A percentile compares a stretch with the other conserved stretches of the same genome.
These are phyloP conservation scores for Xanthostigma xanthostigma DNA, from an alignment of 2,888 invertebrate genomes.

Conservation along the genomic window DNA sequence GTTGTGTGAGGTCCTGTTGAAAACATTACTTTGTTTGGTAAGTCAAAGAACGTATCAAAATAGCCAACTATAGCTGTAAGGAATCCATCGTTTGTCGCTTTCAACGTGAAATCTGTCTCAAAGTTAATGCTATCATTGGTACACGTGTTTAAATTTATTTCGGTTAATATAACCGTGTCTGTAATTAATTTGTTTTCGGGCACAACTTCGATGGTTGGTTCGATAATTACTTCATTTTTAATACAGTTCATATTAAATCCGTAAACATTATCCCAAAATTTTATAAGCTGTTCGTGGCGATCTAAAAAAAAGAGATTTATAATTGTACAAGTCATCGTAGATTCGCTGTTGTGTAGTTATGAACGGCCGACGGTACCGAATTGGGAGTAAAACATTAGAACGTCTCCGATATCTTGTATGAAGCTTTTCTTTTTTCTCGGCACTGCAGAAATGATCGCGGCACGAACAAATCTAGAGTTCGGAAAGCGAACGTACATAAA, in stretches of 20 bases:
- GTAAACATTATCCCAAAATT: constrained; percentile 87
- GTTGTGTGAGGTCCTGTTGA: constrained; percentile 62
- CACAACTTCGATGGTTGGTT: constrained; percentile 55
- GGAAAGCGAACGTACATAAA: no score
- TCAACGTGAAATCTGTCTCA: constrained; percentile 49
- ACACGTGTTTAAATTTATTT: constrained; percentile 64
- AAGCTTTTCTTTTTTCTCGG: neutral
- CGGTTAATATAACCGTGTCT: constrained; percentile 44
- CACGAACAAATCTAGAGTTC: no score
- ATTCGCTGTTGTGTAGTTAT: no score
- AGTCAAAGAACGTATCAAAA: constrained; percentile 78
- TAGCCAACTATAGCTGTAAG: constrained; percentile 78
- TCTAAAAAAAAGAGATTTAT: constrained; percentile 28
- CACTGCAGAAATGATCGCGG: neutral
- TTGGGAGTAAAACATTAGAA: no score
- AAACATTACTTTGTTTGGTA: constrained; percentile 48
- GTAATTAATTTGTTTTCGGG: constrained; percentile 51
- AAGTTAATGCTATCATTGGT: constrained; percentile 57
- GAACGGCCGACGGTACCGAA: no score
- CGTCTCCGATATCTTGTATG: no score
- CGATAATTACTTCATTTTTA: constrained; percentile 67
- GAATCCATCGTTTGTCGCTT: constrained; percentile 43
- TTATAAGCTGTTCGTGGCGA: constrained; percentile 55
- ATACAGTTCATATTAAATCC: constrained; percentile 89
- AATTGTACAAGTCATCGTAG: no score